Conservation (phyloP, 2,888 invertebrate species). For the Drosophila testacea region DNA sequence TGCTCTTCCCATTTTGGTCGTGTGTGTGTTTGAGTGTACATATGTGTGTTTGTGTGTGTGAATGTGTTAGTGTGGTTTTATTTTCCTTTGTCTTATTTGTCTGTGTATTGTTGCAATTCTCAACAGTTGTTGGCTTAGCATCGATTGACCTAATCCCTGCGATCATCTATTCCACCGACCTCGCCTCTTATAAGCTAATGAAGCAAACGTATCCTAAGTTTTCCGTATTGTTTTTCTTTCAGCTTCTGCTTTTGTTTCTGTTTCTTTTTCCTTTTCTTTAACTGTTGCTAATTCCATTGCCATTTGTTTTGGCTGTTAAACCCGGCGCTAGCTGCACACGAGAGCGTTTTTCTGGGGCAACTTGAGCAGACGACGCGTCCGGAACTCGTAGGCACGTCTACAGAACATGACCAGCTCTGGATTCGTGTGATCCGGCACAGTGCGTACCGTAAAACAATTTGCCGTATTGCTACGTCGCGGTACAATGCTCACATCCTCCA, state of each 20-base stretch:
- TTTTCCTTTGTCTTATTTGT: constrained; percentile 14
- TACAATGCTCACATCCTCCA: constrained; percentile 91
- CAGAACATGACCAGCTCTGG: constrained; percentile 97
- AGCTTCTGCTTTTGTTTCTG: not conserved
- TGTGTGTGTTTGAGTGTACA: constrained; percentile 33
- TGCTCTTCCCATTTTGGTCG: constrained; percentile 55
- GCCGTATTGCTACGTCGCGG: constrained; percentile 87
- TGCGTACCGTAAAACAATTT: constrained; percentile 86
- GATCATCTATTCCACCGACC: not conserved
- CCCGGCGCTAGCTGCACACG: constrained; percentile 51
- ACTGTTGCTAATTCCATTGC: not conserved
- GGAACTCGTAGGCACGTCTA: constrained; percentile 97
- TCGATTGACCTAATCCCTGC: constrained; percentile 23
- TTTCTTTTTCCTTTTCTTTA: not conserved
- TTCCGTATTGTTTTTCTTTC: not conserved
- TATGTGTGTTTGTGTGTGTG: constrained; percentile 4
- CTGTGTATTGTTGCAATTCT: constrained; percentile 15
- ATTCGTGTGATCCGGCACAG: constrained; percentile 88
- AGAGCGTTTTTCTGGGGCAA: constrained; percentile 82
- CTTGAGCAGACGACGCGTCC: constrained; percentile 89
- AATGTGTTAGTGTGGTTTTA: too few relatives aligned
- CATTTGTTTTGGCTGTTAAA: not conserved
- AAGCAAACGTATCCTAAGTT: constrained; percentile 31
- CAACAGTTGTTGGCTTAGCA: constrained; percentile 16
- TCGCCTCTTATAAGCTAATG: constrained; percentile 33